Conservation (phyloP, 2,888 invertebrate genomes). For the Ceraclea dissimilis region DNA sequence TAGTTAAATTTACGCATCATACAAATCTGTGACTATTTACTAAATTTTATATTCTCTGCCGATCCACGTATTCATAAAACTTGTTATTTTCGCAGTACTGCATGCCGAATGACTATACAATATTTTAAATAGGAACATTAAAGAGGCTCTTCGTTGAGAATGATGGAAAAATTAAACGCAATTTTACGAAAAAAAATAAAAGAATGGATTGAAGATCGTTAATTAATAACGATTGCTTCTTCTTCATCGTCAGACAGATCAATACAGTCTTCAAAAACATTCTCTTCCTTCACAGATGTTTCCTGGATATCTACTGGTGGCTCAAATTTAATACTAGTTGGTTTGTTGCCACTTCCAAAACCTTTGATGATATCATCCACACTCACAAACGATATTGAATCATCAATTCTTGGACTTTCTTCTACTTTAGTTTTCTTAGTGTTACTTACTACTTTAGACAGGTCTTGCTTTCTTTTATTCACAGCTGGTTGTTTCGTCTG, state of each 20-base stretch:
- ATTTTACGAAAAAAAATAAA: too few species aligned
- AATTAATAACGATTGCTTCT: conserved; percentile 2
- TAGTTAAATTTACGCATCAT: too few species aligned
- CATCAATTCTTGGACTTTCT: background rate
- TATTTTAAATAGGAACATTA: too few species aligned
- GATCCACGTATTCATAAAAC: too few species aligned
- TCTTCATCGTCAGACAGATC: conserved; percentile 12
- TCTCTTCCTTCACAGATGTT: background rate
- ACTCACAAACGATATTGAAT: conserved; percentile 1
- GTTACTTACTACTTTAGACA: background rate
- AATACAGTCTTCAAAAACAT: conserved; percentile 4
- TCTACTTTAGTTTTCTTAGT: background rate
- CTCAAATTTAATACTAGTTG: too few species aligned
- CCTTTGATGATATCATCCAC: conserved; percentile 11
- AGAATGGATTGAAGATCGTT: too few species aligned
- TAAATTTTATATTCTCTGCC: too few species aligned
- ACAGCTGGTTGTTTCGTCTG: background rate
- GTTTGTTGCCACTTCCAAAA: background rate
- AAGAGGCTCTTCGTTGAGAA: too few species aligned
- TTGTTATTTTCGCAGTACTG: too few species aligned
- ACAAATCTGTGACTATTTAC: too few species aligned
- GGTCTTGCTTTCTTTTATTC: background rate
- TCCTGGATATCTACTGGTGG: background rate
- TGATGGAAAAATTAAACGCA: too few species aligned
- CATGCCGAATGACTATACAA: too few species aligned